phyloP scores from a whole-genome alignment of 2,113 vertebrate species.

The Oreochromis aureus region DNA sequence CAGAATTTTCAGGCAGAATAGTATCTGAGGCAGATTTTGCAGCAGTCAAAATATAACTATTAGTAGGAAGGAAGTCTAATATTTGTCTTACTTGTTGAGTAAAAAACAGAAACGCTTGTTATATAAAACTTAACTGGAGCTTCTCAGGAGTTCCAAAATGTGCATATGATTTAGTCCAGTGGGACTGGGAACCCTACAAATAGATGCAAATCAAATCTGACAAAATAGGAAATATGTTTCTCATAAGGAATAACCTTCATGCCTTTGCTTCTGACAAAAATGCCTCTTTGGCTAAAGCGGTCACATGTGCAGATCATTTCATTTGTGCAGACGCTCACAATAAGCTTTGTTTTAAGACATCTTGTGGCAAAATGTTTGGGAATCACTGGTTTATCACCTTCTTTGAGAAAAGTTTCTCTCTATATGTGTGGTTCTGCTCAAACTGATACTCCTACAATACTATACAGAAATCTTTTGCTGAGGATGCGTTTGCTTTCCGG shows the following conservation, averaged over 20 bases:
- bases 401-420: background rate
- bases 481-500: background rate
- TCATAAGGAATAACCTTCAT: background rate
- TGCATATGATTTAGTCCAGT: background rate
- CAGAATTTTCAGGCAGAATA: background rate
- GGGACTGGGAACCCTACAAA: background rate
- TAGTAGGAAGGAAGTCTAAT: background rate
- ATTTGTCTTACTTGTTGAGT: background rate
- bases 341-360: background rate
- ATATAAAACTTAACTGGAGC: background rate
- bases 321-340: background rate
- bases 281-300: background rate
- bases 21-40: background rate
- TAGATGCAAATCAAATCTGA: background rate
- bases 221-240: background rate
- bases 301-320: background rate
- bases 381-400: background rate
- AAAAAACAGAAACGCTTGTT: background rate
- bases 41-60: background rate
- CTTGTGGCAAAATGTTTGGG: background rate
- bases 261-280: background rate
- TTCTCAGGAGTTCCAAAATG: background rate
- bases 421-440: background rate
- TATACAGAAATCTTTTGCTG: background rate
- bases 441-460: background rate